A percentile compares a stretch with the other conserved stretches of the same genome.
Conservation (phyloP, 2,113 vertebrate species). For the Bubo scandiacus region DNA sequence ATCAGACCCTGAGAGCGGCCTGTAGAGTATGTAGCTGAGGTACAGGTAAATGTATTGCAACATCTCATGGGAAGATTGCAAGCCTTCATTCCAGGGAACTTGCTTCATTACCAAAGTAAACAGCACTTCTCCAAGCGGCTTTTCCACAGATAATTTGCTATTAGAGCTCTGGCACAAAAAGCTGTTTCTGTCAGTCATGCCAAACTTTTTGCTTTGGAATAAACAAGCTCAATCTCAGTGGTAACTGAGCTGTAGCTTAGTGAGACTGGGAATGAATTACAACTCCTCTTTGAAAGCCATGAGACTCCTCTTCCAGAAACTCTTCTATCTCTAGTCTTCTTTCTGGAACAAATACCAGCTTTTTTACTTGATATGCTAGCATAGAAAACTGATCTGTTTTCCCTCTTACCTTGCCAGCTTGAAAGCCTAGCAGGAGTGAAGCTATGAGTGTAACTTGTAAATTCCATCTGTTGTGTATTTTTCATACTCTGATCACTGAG, state of each 20-base stretch:
- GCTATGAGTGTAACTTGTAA: background rate
- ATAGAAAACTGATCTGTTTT: background rate
- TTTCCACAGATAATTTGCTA: constrained; percentile 15
- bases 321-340: background rate
- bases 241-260: background rate
- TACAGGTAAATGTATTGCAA: constrained; percentile 19
- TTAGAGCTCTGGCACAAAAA: constrained; percentile 10
- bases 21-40: background rate
- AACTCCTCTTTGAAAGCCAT: background rate
- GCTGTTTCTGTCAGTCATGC: constrained; percentile 43
- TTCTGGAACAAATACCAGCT: background rate
- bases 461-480: background rate
- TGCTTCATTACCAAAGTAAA: constrained; percentile 48
- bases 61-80: constrained; percentile 8
- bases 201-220: constrained; percentile 47
- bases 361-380: background rate
- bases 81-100: constrained; percentile 41
- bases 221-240: constrained; percentile 32
- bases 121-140: background rate
- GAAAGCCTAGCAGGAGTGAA: background rate
- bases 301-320: background rate
- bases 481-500: no score
- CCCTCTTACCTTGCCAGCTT: background rate
- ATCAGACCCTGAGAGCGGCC: background rate
- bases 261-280: background rate